These are phyloP conservation scores for Hexactinellida sp. DNA, from an alignment of 37 sponge, comb jelly and placozoan species.

Conservation along the genomic window DNA sequence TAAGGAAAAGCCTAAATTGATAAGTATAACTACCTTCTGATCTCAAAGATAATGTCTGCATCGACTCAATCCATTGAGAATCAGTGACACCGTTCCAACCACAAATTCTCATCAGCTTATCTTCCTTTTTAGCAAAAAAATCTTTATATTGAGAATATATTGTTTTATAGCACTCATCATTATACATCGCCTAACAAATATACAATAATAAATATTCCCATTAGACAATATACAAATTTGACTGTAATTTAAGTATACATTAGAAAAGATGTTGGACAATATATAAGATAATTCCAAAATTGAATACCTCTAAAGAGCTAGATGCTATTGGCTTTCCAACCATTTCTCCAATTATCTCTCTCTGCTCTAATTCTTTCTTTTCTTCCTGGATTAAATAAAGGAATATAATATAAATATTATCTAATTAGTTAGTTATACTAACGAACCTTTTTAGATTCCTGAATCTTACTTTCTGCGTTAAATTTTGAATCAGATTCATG, in stretches of 20 bases:
- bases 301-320: background rate
- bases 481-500: background rate
- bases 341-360: background rate
- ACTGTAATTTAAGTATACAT: background rate
- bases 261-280: too few relatives aligned
- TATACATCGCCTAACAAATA: background rate
- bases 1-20: background rate
- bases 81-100: background rate
- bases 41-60: conserved; percentile 7
- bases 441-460: background rate
- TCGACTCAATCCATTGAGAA: background rate
- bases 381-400: background rate
- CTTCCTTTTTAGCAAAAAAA: background rate
- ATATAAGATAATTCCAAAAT: too few relatives aligned
- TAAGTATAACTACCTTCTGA: background rate
- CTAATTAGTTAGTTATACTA: background rate
- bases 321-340: background rate
- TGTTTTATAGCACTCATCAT: background rate
- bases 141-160: background rate
- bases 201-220: background rate
- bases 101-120: background rate
- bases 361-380: background rate
- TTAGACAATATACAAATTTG: background rate
- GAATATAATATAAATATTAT: background rate
- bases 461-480: background rate